Base-by-base conservation (phyloP, 2,797 vertebrate species). In the Poeciliopsis presidionis region DNA sequence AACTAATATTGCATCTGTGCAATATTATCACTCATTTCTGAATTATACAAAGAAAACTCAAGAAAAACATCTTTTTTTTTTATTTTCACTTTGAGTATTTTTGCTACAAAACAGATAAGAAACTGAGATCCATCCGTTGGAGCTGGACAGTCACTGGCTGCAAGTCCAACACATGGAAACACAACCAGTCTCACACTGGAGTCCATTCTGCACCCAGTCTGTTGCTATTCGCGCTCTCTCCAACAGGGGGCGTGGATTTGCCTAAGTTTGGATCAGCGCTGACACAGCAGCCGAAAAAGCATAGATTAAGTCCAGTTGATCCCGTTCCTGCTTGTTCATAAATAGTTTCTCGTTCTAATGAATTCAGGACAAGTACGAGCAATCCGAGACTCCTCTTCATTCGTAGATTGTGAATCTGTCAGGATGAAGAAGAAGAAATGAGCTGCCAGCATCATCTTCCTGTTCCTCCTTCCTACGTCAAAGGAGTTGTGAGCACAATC, bases 341-440 rank as follows among this genome's bases (percentile, higher is more conserved):
- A 83, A 79, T 74, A 47, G 16, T 1, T 59, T 71, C 46, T 39
- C 43, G 59, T 59, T 75, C 59, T 73, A 75, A 83, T 67, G 63
- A 30, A n/a, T 22, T 36, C 18, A 77, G 73, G 51, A 30, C 63
- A 41, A 67, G 55, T 75, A 57, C 43, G 69, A 43, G 47, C 25
- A 46, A 81, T 77, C 57, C 25, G 73, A 77, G 53, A 43, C 65
- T 72, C 36, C 4, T 71, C n/a, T 46, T 46, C 22, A 57, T 74
- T 80, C 41, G 55, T 30, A 79, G 72, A 45, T 61, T 71, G 85
- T 73, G 65, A 84, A 81, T 75, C 72, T 79, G 78, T 85, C 82
- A 82, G 46, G 12, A 18, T 6, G 30, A 78, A 30, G 45, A 75
- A 4, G n/a, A 16, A 28, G n/a, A n/a, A 72, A 82, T 81, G 72